Percentiles rank a stretch among this genome's conserved stretches.
These are phyloP conservation scores for Hepsetus odoe DNA, from an alignment of 2,113 vertebrate species.

Conservation along the genomic window DNA sequence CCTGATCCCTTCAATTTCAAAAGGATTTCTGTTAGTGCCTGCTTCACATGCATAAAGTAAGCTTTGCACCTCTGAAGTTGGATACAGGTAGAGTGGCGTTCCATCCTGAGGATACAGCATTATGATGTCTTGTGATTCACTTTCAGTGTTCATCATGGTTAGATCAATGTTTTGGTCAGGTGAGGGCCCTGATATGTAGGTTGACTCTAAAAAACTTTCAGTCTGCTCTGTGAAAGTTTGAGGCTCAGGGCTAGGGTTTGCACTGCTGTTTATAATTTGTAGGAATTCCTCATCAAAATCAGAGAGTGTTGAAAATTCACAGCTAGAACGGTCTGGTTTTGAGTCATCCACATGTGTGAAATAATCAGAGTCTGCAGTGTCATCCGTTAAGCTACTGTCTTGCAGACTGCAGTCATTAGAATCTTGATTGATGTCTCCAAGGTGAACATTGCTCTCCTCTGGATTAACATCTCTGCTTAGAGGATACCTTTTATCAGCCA, in stretches of 20 bases:
- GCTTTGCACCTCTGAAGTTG: conserved; percentile 24
- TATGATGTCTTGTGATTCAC: conserved; percentile 49
- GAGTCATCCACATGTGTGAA: conserved; percentile 72
- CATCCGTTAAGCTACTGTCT: conserved; percentile 53
- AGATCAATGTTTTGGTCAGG: conserved; percentile 45
- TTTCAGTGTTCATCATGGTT: conserved; percentile 43
- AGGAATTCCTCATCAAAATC: conserved; percentile 74
- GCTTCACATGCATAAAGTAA: conserved; percentile 29
- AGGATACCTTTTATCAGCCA: conserved; percentile 39
- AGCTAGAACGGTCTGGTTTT: conserved; percentile 68
- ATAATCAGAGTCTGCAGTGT: conserved; percentile 73
- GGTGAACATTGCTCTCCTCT: conserved; percentile 30
- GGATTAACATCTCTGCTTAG: not conserved
- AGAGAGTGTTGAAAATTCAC: conserved; percentile 69
- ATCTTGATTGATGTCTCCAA: conserved; percentile 15
- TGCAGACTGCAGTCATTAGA: conserved; percentile 40
- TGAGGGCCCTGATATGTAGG: conserved; percentile 5
- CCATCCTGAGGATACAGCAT: conserved; percentile 37
- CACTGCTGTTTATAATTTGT: conserved; percentile 57
- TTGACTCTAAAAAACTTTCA: conserved; percentile 34
- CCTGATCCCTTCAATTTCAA: conserved; percentile 29
- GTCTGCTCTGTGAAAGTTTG: conserved; percentile 39
- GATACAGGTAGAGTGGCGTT: conserved; percentile 23
- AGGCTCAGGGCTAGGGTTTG: conserved; percentile 62
- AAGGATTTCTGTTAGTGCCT: conserved; percentile 8